Percentiles rank a stretch among this genome's conserved stretches.
Evolutionary conservation across 2,888 invertebrate genomes (phyloP).

Genomic region (Phengaris alcon): DNA sequence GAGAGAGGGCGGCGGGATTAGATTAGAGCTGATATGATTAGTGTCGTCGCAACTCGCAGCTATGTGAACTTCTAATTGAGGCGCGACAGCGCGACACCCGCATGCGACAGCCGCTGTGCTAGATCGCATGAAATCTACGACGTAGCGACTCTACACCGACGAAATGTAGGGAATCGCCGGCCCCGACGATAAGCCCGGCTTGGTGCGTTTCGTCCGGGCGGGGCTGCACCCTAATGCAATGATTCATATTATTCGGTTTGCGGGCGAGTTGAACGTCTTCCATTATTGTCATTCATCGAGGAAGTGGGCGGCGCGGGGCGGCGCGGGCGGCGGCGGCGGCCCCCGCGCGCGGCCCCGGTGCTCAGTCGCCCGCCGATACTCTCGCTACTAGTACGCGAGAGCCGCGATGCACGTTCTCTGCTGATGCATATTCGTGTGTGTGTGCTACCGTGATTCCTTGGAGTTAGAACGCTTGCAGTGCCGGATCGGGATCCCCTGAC

Average conservation of each 20-base stretch:
- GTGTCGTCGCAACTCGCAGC: slow-evolving; percentile 52
- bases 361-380: slow-evolving; percentile 80
- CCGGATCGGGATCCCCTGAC: slow-evolving; percentile 44
- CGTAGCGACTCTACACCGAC: slow-evolving; percentile 59
- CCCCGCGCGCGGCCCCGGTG: slow-evolving; percentile 64
- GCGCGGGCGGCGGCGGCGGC: slow-evolving; percentile 63
- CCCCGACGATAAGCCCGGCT: slow-evolving; percentile 28
- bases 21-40: slow-evolving; percentile 76
- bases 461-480: slow-evolving; percentile 58
- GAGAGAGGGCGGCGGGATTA: slow-evolving; percentile 73
- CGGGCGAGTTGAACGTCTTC: slow-evolving; percentile 80
- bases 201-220: slow-evolving; percentile 65
- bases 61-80: slow-evolving; percentile 63
- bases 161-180: too few relatives aligned
- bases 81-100: slow-evolving; percentile 42
- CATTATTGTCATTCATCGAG: slow-evolving; percentile 80
- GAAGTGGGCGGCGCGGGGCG: slow-evolving; percentile 76
- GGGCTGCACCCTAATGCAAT: slow-evolving; percentile 79
- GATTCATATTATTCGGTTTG: slow-evolving; percentile 79
- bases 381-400: slow-evolving; percentile 73
- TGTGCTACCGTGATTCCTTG: slow-evolving; percentile 65
- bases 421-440: slow-evolving; percentile 78
- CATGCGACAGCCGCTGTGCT: slow-evolving; percentile 38
- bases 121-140: slow-evolving; percentile 46
- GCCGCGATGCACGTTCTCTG: slow-evolving; percentile 70